A percentile compares a stretch with the other conserved stretches of the same genome.
phyloP scores from a whole-genome alignment of 2,888 invertebrate genomes.

The Polyommatus icarus region DNA sequence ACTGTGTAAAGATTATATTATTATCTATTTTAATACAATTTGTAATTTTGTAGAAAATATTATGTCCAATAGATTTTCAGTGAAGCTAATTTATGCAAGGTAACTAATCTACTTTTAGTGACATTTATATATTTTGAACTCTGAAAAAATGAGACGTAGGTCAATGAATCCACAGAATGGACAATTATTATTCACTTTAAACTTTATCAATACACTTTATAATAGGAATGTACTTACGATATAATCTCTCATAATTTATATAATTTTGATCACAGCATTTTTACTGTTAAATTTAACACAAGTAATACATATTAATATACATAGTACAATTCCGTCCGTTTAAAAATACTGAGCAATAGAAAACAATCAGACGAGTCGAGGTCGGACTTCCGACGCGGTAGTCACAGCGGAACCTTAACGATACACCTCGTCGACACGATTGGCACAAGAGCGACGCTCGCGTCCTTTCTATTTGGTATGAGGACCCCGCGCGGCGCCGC shows the following conservation, averaged over 20 bases:
- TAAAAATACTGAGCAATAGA: slow-evolving; percentile 79
- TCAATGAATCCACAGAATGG: slow-evolving; percentile 31
- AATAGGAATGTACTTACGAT: slow-evolving; percentile 79
- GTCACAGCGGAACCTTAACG: slow-evolving; percentile 72
- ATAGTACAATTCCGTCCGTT: slow-evolving; percentile 75
- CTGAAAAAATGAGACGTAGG: slow-evolving; percentile 41
- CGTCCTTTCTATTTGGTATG: slow-evolving; percentile 75
- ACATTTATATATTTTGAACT: slow-evolving; percentile 60
- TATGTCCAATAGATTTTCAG: slow-evolving; percentile 64
- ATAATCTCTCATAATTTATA: slow-evolving; percentile 80
- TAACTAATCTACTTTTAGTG: slow-evolving; percentile 56
- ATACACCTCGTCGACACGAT: slow-evolving; percentile 74
- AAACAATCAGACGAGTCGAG: slow-evolving; percentile 73
- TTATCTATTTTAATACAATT: slow-evolving; percentile 62
- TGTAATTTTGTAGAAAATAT: slow-evolving; percentile 79
- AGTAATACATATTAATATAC: slow-evolving; percentile 43
- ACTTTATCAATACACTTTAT: slow-evolving; percentile 74
- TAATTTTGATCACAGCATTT: slow-evolving; percentile 79
- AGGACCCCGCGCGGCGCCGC: slow-evolving; percentile 27
- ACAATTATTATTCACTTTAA: slow-evolving; percentile 61
- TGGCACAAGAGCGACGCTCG: slow-evolving; percentile 69
- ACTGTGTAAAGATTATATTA: slow-evolving; percentile 61
- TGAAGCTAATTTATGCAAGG: slow-evolving; percentile 64
- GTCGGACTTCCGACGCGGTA: slow-evolving; percentile 68
- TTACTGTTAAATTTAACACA: slow-evolving; percentile 76